phyloP scores from a whole-genome alignment of 1,140 invertebrate species.

The Trichonephila clavipes region DNA sequence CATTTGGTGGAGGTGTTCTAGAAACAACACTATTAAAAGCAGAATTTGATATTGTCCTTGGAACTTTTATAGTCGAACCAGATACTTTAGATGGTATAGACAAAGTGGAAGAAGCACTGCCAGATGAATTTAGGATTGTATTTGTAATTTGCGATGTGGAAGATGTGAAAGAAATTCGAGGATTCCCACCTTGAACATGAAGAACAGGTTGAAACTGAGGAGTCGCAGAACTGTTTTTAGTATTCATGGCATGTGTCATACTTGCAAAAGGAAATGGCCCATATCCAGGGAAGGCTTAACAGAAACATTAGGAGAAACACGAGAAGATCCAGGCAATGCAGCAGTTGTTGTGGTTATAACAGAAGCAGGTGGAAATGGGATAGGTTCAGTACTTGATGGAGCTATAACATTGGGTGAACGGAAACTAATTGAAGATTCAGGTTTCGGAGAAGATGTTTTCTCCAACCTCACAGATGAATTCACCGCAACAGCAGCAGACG shows the following conservation, averaged over 20 bases:
- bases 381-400: conserved; percentile 79
- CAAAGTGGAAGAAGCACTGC: conserved; percentile 81
- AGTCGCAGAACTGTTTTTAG: conserved; percentile 80
- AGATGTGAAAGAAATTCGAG: conserved; percentile 55
- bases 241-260: conserved; percentile 90
- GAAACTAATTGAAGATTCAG: conserved; percentile 77
- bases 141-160: conserved; percentile 78
- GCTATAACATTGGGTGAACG: conserved; percentile 81
- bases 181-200: conserved; percentile 75
- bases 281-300: conserved; percentile 82
- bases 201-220: conserved; percentile 73
- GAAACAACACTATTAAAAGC: conserved; percentile 74
- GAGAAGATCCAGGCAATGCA: conserved; percentile 66
- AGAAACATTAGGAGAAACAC: conserved; percentile 78
- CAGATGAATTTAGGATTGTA: conserved; percentile 80
- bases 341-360: conserved; percentile 78
- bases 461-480: conserved; percentile 37
- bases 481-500: conserved; percentile 60
- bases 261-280: conserved; percentile 91
- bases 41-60: conserved; percentile 62
- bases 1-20: conserved; percentile 64
- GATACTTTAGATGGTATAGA: conserved; percentile 79
- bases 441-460: conserved; percentile 57
- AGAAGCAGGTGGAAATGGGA: conserved; percentile 79
- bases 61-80: conserved; percentile 55